These are phyloP conservation scores for Thrips palmi DNA, from an alignment of 1,140 invertebrate genomes.

Conservation along the genomic window DNA sequence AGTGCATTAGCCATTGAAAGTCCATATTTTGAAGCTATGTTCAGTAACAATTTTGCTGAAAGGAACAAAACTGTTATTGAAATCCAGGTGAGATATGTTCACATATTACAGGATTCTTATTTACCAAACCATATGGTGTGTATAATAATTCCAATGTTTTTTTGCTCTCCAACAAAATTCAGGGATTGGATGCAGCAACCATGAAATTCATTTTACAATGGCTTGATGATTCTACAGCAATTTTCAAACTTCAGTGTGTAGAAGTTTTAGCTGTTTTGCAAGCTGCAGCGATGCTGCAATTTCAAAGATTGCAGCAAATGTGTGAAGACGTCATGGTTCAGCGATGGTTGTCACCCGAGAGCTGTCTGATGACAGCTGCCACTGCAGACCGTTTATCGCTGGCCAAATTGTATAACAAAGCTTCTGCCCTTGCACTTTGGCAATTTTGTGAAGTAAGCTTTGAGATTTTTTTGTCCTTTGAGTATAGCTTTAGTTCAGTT, in stretches of 20 bases:
- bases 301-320: slow-evolving; percentile 23
- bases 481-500: no score
- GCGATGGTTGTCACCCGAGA: slow-evolving; percentile 24
- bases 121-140: background rate
- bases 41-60: slow-evolving; percentile 25
- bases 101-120: background rate
- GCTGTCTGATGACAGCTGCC: slow-evolving; percentile 25
- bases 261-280: slow-evolving; percentile 24
- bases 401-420: slow-evolving; percentile 12
- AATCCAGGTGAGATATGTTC: slow-evolving; percentile 13
- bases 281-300: slow-evolving; percentile 25
- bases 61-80: slow-evolving; percentile 20
- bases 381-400: slow-evolving; percentile 22
- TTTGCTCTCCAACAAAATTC: no score
- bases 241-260: slow-evolving; percentile 22
- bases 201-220: slow-evolving; percentile 26
- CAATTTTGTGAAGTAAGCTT: slow-evolving; percentile 18
- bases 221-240: slow-evolving; percentile 22
- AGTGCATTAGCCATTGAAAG: slow-evolving; percentile 26
- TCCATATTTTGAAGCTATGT: slow-evolving; percentile 30
- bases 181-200: slow-evolving; percentile 25
- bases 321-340: slow-evolving; percentile 22
- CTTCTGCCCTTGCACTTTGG: slow-evolving; percentile 16
- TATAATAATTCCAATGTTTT: slow-evolving; percentile 1
- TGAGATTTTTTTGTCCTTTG: no score